A percentile compares a stretch with the other conserved stretches of the same genome.
Evolutionary conservation across 2,113 vertebrate species (phyloP).

Genomic region (Beaufortia kweichowensis): DNA sequence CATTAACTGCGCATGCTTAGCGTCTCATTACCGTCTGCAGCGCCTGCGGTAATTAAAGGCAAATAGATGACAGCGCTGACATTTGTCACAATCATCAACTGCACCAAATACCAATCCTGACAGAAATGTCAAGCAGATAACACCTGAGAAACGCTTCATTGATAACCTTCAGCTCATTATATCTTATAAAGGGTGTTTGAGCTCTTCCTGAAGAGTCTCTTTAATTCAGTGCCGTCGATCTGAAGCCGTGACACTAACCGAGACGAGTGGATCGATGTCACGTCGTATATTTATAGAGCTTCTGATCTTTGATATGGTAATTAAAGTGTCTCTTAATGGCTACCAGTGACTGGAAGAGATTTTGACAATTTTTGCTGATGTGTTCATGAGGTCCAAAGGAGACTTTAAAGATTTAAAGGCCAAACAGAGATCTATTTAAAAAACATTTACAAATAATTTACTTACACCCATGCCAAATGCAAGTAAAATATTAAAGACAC

Average conservation of each 20-base stretch:
- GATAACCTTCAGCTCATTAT: constrained; percentile 87
- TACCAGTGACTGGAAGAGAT: not conserved
- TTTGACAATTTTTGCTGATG: constrained; percentile 31
- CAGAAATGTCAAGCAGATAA: constrained; percentile 97
- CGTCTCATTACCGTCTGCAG: no score
- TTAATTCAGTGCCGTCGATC: constrained; percentile 54
- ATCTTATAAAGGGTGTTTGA: constrained; percentile 61
- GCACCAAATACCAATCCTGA: constrained; percentile 92
- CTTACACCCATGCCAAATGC: no score
- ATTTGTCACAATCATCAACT: constrained; percentile 90
- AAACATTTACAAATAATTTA: no score
- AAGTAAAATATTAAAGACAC: no score
- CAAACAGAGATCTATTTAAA: not conserved
- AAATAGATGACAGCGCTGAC: constrained; percentile 88
- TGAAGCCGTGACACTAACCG: not conserved
- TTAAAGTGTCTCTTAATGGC: constrained; percentile 53
- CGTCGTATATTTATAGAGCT: constrained; percentile 58
- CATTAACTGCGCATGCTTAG: not conserved
- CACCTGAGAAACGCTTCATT: constrained; percentile 32
- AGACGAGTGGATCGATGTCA: constrained; percentile 50
- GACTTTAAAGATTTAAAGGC: no score
- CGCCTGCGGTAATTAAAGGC: constrained; percentile 92
- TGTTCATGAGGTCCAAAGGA: constrained; percentile 18
- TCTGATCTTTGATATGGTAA: constrained; percentile 64
- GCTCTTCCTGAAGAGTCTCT: constrained; percentile 57